These are phyloP conservation scores for Fukomys damarensis DNA, from an alignment of 2,113 vertebrate genomes.

Conservation along the genomic window DNA sequence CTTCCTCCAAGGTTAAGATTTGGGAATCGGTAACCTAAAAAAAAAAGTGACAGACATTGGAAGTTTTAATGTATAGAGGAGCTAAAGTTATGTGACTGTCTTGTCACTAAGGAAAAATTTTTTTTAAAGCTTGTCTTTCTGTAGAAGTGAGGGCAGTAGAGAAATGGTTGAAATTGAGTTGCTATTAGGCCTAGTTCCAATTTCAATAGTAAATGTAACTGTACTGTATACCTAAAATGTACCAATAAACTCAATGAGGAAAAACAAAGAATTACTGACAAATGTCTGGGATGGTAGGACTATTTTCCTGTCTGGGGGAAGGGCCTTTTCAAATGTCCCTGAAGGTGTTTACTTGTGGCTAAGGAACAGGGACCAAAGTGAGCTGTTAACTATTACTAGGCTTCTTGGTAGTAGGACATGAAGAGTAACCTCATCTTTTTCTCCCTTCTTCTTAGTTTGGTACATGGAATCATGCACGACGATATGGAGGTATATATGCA, in stretches of 20 bases:
- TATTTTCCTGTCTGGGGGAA: background rate
- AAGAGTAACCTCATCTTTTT: constrained; percentile 51
- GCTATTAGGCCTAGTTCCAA: background rate
- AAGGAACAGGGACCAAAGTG: background rate
- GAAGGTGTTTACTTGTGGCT: background rate
- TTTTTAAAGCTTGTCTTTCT: background rate
- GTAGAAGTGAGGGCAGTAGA: background rate
- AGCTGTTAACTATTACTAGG: background rate
- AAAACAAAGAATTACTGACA: background rate
- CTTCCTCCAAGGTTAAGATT: background rate
- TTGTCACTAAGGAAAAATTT: background rate
- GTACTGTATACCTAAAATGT: no score
- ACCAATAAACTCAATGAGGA: no score
- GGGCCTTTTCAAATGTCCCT: background rate
- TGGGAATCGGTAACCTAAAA: background rate
- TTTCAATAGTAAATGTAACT: no score
- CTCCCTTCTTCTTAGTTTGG: constrained; percentile 86
- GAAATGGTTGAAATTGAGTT: constrained; percentile 2
- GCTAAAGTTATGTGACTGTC: background rate
- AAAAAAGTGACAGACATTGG: background rate
- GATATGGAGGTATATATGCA: constrained; percentile 92
- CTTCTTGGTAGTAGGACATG: background rate
- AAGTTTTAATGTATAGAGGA: background rate
- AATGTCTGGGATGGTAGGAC: background rate
- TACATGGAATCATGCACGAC: constrained; percentile 90